Conservation (phyloP, 2,113 vertebrate genomes). For the Dipodomys ordii region DNA sequence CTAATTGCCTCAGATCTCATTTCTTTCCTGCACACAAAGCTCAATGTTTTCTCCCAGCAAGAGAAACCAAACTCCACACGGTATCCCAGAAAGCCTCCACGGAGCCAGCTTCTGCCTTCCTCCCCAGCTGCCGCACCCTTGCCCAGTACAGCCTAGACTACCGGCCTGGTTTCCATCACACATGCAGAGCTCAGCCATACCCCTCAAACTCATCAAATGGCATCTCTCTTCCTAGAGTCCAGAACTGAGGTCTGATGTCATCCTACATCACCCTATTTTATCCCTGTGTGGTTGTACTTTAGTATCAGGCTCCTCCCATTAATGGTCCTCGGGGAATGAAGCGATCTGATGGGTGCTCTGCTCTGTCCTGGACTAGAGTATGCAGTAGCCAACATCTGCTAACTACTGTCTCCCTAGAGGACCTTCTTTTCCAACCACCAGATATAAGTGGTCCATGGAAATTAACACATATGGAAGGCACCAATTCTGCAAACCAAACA, state of each 20-base stretch:
- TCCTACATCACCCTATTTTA: not conserved
- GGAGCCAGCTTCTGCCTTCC: not conserved
- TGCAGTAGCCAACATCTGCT: not conserved
- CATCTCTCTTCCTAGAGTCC: not conserved
- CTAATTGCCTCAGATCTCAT: not conserved
- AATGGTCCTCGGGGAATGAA: not conserved
- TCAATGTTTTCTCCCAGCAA: not conserved
- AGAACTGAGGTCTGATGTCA: not conserved
- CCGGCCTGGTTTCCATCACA: not conserved
- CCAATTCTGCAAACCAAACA: conserved; percentile 59
- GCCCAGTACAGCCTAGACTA: not conserved
- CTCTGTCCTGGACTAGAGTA: not conserved
- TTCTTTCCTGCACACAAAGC: not conserved
- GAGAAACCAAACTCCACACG: not conserved
- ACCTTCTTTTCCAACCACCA: conserved; percentile 11
- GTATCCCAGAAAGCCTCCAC: not conserved
- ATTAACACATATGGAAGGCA: not conserved
- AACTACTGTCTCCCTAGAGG: not conserved
- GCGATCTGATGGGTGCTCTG: not conserved
- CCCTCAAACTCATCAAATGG: not conserved
- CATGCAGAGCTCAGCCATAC: accelerated
- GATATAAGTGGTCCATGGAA: not conserved
- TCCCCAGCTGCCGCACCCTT: not conserved
- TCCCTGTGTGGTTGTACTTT: not conserved
- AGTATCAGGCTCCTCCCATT: not conserved